A percentile compares a stretch with the other conserved stretches of the same genome.
These are phyloP conservation scores for Idris sp. DNA, from an alignment of 1,140 invertebrate species.

Conservation along the genomic window DNA sequence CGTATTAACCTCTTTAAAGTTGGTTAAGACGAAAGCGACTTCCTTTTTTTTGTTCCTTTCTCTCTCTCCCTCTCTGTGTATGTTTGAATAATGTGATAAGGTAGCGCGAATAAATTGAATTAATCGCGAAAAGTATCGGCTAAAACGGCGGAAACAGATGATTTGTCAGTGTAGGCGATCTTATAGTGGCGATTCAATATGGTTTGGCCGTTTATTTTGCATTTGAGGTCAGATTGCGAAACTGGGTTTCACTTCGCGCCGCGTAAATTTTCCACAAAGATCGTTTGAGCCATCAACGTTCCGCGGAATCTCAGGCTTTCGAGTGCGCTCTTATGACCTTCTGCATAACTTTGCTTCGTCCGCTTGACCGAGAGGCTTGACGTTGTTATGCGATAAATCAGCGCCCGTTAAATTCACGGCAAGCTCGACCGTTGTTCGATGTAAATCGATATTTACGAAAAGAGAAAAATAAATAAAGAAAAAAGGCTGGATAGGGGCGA, in stretches of 20 bases:
- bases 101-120: conserved; percentile 48
- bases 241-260: conserved; percentile 66
- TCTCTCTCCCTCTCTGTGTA: too few species aligned
- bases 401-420: conserved; percentile 72
- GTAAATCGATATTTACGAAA: conserved; percentile 64
- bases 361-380: conserved; percentile 76
- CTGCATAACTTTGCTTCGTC: conserved; percentile 74
- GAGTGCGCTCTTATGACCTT: conserved; percentile 72
- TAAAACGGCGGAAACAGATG: conserved; percentile 40
- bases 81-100: conserved; percentile 47
- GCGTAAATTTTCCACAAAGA: conserved; percentile 73
- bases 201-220: conserved; percentile 58
- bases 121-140: conserved; percentile 49
- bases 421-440: conserved; percentile 64
- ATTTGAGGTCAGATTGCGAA: conserved; percentile 66
- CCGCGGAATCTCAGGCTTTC: conserved; percentile 69
- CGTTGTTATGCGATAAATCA: conserved; percentile 78
- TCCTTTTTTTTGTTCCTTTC: conserved; percentile 40
- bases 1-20: conserved; percentile 43
- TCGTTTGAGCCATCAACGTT: conserved; percentile 64
- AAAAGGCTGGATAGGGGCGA: conserved; percentile 26
- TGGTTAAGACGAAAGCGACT: conserved; percentile 36
- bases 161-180: conserved; percentile 54
- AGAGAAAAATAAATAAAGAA: too few species aligned
- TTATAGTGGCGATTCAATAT: conserved; percentile 50